A percentile compares a stretch with the other conserved stretches of the same genome.
These are phyloP conservation scores for Macrophya annulata DNA, from an alignment of 2,888 invertebrate species.

Conservation along the genomic window DNA sequence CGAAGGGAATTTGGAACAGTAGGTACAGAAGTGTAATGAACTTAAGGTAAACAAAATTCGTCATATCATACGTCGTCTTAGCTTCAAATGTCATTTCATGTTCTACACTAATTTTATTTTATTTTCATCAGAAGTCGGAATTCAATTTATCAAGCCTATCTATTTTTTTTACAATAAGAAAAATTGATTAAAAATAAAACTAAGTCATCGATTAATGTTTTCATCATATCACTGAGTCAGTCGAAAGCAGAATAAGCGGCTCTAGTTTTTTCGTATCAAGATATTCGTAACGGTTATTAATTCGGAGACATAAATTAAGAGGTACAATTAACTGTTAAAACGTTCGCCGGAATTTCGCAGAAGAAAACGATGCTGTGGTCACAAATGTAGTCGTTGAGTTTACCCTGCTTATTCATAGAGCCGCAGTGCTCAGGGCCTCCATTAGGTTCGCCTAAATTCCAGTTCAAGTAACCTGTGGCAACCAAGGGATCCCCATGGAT, in stretches of 20 bases:
- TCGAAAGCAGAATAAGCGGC: no score
- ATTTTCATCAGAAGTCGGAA: not conserved
- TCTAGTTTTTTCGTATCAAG: not conserved
- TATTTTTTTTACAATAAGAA: not conserved
- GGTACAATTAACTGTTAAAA: conserved; percentile 19
- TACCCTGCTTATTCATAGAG: conserved; percentile 56
- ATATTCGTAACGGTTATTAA: not conserved
- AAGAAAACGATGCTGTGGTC: conserved; percentile 55
- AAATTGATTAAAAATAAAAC: not conserved
- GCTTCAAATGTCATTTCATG: not conserved
- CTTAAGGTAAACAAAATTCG: conserved; percentile 24
- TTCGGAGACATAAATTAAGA: not conserved
- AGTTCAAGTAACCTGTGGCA: conserved; percentile 59
- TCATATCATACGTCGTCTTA: not conserved
- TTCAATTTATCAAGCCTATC: not conserved
- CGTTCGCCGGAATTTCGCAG: conserved; percentile 58
- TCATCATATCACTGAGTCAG: no score
- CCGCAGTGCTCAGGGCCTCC: conserved; percentile 58
- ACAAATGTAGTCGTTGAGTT: conserved; percentile 59
- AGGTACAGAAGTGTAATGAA: conserved; percentile 18
- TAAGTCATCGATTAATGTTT: no score
- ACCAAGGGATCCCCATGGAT: conserved; percentile 57
- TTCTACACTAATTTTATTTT: not conserved
- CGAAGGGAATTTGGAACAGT: conserved; percentile 19
- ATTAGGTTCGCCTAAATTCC: conserved; percentile 54